Evolutionary conservation across 2,113 vertebrate genomes (phyloP).

Genomic region (Tylochromis polylepis): DNA sequence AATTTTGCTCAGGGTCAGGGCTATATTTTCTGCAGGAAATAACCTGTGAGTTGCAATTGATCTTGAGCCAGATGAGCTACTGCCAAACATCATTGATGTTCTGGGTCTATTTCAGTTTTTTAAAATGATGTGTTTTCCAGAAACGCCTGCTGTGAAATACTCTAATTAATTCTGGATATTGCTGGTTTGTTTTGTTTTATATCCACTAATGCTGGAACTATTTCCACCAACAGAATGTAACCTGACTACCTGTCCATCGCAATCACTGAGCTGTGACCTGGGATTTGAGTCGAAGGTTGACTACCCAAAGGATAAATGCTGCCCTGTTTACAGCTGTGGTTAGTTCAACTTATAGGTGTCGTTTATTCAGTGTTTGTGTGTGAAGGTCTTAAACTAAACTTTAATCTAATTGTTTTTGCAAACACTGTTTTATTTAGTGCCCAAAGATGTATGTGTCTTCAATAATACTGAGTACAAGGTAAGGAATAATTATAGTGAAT

Average conservation of each 20-base stretch:
- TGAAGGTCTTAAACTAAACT: background rate
- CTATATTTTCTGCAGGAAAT: background rate
- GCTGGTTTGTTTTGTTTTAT: background rate
- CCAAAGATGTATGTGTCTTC: constrained; percentile 66
- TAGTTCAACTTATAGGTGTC: constrained; percentile 1
- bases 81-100: background rate
- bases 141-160: background rate
- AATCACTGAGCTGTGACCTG: constrained; percentile 20
- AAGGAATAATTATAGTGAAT: constrained; percentile 8
- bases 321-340: constrained; percentile 66
- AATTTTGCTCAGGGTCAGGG: background rate
- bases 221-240: constrained; percentile 68
- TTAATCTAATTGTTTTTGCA: background rate
- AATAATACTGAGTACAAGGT: constrained; percentile 71
- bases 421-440: constrained; percentile 57
- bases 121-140: background rate
- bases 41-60: background rate
- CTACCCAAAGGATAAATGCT: constrained; percentile 56
- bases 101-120: background rate
- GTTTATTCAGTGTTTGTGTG: background rate
- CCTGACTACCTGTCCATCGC: constrained; percentile 40
- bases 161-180: background rate
- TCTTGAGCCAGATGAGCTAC: background rate
- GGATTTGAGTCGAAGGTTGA: constrained; percentile 36
- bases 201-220: background rate